A percentile compares a stretch with the other conserved stretches of the same genome.
Conservation (phyloP, 2,113 vertebrate genomes). For the Gobius niger region DNA sequence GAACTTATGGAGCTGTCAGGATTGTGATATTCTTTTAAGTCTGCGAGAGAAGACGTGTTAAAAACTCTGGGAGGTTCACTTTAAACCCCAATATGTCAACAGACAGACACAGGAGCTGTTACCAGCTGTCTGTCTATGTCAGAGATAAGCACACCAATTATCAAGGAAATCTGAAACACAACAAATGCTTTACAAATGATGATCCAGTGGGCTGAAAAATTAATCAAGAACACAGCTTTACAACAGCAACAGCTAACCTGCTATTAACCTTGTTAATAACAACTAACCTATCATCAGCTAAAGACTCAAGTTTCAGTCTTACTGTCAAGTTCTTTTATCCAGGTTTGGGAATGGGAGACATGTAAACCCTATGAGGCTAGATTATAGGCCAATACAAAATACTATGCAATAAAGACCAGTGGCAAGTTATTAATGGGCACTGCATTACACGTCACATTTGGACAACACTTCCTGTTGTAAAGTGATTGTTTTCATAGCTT, state of each 20-base stretch:
- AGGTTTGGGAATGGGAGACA: too few relatives aligned
- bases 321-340: not conserved
- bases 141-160: constrained; percentile 19
- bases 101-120: constrained; percentile 23
- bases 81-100: constrained; percentile 31
- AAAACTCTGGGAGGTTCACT: constrained; percentile 31
- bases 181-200: constrained; percentile 18
- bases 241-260: not conserved
- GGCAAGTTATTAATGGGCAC: constrained; percentile 31
- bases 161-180: constrained; percentile 17
- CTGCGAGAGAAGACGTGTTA: constrained; percentile 20
- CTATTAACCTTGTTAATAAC: not conserved
- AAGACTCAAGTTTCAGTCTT: not conserved
- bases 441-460: constrained; percentile 8
- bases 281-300: too few relatives aligned
- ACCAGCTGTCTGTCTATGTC: constrained; percentile 17
- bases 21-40: constrained; percentile 28
- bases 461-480: constrained; percentile 28
- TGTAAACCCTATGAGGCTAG: not conserved
- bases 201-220: constrained; percentile 12
- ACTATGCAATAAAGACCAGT: not conserved
- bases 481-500: constrained; percentile 27
- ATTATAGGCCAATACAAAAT: not conserved
- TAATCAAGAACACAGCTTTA: constrained; percentile 8
- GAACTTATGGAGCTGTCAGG: constrained; percentile 15